Evolutionary conservation across 1,140 invertebrate genomes (phyloP).

Genomic region (Pemphigus obesinymphae): DNA sequence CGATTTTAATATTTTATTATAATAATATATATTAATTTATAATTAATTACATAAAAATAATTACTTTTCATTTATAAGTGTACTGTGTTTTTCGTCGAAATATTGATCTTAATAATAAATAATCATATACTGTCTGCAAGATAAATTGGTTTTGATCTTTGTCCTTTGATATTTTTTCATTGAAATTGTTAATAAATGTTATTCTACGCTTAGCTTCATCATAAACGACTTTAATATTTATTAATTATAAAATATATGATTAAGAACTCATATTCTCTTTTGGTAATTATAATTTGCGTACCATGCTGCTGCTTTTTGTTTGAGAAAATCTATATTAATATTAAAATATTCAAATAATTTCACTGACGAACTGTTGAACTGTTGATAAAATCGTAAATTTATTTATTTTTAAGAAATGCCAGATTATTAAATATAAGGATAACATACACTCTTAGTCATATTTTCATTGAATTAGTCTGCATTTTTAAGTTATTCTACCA

Average conservation of each 20-base stretch:
- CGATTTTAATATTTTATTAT: too few species aligned
- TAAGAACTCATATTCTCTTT: conserved; percentile 42
- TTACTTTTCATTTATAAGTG: too few species aligned
- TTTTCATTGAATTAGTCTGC: not conserved
- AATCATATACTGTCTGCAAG: conserved; percentile 7
- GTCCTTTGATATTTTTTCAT: conserved; percentile 36
- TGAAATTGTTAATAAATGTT: conserved; percentile 32
- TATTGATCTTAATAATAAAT: not conserved
- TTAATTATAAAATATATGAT: too few species aligned
- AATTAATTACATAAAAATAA: too few species aligned
- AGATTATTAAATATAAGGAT: not conserved
- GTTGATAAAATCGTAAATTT: conserved; percentile 1
- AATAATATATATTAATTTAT: too few species aligned
- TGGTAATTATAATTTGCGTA: conserved; percentile 6
- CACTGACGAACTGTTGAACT: not conserved
- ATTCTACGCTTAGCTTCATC: conserved; percentile 42
- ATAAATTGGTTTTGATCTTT: conserved; percentile 41
- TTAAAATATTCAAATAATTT: not conserved
- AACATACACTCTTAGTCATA: not conserved
- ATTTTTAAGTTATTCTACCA: not conserved
- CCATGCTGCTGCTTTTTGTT: conserved; percentile 1
- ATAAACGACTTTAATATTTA: conserved; percentile 43
- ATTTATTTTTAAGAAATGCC: not conserved
- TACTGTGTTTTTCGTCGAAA: not conserved
- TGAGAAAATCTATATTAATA: not conserved